Evolutionary conservation across 2,797 vertebrate genomes (phyloP).

Genomic region (Ispidina lecontei): DNA sequence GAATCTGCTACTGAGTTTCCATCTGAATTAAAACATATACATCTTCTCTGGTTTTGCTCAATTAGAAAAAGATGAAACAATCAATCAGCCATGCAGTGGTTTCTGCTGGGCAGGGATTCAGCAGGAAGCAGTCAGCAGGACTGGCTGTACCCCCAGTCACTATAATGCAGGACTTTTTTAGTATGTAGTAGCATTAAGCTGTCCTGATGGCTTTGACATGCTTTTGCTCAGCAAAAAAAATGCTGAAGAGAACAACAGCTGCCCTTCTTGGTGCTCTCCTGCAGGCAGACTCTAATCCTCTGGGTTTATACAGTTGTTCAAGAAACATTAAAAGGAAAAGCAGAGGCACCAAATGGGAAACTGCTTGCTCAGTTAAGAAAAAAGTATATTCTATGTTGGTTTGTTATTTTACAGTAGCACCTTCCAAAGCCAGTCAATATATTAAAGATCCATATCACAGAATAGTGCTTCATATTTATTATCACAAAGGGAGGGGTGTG

Average conservation of each 20-base stretch:
- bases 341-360: conserved; percentile 28
- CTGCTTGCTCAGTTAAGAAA: not conserved
- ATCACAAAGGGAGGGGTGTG: conserved; percentile 18
- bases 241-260: conserved; percentile 51
- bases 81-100: not conserved
- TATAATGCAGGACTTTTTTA: not conserved
- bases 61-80: not conserved
- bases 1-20: not conserved
- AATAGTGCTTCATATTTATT: not conserved
- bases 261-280: conserved; percentile 38
- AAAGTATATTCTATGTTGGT: not conserved
- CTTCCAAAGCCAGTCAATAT: not conserved
- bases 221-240: conserved; percentile 44
- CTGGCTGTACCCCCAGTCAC: not conserved
- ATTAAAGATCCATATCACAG: not conserved
- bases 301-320: conserved; percentile 64
- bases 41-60: not conserved
- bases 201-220: conserved; percentile 5
- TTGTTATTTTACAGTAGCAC: not conserved
- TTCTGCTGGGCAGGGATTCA: conserved; percentile 39
- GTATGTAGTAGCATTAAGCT: conserved; percentile 4
- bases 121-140: not conserved
- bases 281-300: conserved; percentile 45
- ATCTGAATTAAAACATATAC: not conserved
- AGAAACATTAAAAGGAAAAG: conserved; percentile 43